Evolutionary conservation across 2,888 invertebrate genomes (phyloP), one percentile per base, ranked within the genome.

Genomic region (Thymelicus sylvestris): DNA sequence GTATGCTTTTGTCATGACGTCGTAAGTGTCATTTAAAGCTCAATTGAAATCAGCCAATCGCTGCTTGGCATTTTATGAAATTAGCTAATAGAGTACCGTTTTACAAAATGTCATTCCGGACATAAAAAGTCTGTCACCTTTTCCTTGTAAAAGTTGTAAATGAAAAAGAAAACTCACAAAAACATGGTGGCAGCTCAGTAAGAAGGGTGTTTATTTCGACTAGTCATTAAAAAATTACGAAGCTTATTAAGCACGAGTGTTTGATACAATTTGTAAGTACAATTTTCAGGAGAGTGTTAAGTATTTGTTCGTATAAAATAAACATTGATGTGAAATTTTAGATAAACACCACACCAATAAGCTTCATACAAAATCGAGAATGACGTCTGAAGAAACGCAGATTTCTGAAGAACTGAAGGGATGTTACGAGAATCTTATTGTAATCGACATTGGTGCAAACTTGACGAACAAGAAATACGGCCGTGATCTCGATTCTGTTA

Each of bases 381-480:
- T 92, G 92, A 93, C 93, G 93, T 91, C 93, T 86, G 92, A 92
- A 90, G 92, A 93, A 90, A 87, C 88, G 80, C 87, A 88, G 81
- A 86, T 93, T 84, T 91, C 93, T 74, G 92, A 92, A 79, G 88
- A 93, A 83, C 83, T 97, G 96, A 96, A 96, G 88, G 96, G 96
- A 83, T 97, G 97, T 88, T 97, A 97, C 86, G 98, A 98, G 90
- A 98, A 98, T 93, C 97, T 98, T 88, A 97, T 98, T 89, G 95
- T 98, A 81, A 96, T 98, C 77, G 98, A 98, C 92, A 96, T 97
- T 77, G 98, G 98, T 81, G 98, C 98, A 73, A 98, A 98, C 95
- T 94, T 98, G 83, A 98, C 98, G 39, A 98, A 98, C 92, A 98
- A 98, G 91, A 98, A 98, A 91, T 98, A 97, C 90, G 96, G 96